Base-by-base conservation (phyloP, 2,888 invertebrate genomes). In the Pristionchus entomophagus region DNA sequence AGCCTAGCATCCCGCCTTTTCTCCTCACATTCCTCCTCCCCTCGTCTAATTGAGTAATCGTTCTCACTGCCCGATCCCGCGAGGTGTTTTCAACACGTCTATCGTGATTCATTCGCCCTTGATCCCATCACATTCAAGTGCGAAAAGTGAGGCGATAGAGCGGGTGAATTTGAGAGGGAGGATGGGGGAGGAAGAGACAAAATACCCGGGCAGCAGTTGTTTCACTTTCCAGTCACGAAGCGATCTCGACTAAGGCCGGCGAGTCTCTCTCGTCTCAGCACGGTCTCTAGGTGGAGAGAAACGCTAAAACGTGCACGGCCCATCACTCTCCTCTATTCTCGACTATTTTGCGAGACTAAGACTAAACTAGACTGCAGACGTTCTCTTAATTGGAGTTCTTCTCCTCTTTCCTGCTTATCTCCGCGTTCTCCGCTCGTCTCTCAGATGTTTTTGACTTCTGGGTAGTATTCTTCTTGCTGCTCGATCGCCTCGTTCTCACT, bases 81-180 rank as follows among this genome's bases (percentile, higher is more conserved):
- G 22, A 12, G 1, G 19, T 73, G 41, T 38, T 73, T 73, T 45
- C 73, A 41, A 35, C 41, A 45, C 73, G n/a, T 73, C 73, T 41
- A n/a, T 19, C 41, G 73, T 73, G 73, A 73, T 73, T 73, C 73
- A 73, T 73, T 38, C 65, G 41, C 65, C 3, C 5, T 41, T 41
- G 38, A 45, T 45, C 73, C 65, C 65, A 65, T 65, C 65, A 65
- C 32, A 65, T 65, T 65, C 65, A 65, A 35, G 65, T 35, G 65
- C 35, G 73, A 45, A 73, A 26, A 41, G 41, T 10, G 41, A 4
- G 8, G n/a, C 0, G n/a, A 41, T 41, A 41, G 73, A 41, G 41
- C 73, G 14, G 38, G 41, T 19, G 73, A n/a, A 73, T 22, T 10
- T 3, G 73, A 73, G 73, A 41, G 41, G 26, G 41, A 4, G 14